A percentile compares a stretch with the other conserved stretches of the same genome.
These are phyloP conservation scores for Scelioninae gen. 2 DNA, from an alignment of 2,888 invertebrate genomes.

Conservation along the genomic window DNA sequence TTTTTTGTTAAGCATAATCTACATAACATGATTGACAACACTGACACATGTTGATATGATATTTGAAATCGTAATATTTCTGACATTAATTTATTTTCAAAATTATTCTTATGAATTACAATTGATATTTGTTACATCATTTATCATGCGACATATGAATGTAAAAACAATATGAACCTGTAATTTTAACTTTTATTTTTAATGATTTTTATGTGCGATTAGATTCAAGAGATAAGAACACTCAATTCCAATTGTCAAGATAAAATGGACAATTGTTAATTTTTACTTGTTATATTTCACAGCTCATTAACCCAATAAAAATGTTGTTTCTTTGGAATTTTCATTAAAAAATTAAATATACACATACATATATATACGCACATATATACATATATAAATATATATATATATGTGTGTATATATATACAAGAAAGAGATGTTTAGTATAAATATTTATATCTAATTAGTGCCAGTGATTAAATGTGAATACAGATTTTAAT, in stretches of 20 bases:
- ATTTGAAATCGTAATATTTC: background rate
- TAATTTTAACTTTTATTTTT: too few species aligned
- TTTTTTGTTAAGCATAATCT: background rate
- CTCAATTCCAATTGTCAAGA: background rate
- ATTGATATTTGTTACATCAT: constrained; percentile 19
- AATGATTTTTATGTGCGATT: too few species aligned
- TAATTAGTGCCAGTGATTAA: constrained; percentile 14
- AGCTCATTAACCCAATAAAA: too few species aligned
- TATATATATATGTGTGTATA: too few species aligned
- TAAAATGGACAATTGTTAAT: background rate
- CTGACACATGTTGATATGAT: background rate
- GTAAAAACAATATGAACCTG: background rate
- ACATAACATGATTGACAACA: background rate
- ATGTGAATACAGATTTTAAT: constrained; percentile 48
- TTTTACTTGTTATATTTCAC: background rate
- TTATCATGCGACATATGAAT: constrained; percentile 1
- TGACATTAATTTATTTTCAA: background rate
- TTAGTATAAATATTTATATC: too few species aligned
- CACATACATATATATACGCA: too few species aligned
- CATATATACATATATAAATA: too few species aligned
- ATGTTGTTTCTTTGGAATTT: too few species aligned
- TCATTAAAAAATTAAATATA: too few species aligned
- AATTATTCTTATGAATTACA: background rate
- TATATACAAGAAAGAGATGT: too few species aligned
- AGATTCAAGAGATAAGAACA: too few species aligned